These are phyloP conservation scores for Palloptera scutellata DNA, from an alignment of 2,888 invertebrate species.

Conservation along the genomic window DNA sequence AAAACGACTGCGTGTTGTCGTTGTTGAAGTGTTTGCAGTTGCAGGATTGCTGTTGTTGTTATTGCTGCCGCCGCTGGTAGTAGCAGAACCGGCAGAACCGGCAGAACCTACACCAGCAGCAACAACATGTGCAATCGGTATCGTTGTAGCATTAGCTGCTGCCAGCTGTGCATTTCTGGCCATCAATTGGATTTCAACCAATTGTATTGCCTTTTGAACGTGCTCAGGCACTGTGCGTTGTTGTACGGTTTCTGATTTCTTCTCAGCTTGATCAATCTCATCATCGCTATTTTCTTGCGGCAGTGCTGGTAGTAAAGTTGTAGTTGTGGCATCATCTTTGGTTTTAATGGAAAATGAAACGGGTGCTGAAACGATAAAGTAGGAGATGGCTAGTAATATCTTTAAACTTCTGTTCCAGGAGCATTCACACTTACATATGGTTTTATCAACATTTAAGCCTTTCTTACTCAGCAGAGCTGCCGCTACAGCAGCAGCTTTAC, in stretches of 20 bases:
- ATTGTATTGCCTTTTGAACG: slow-evolving; percentile 60
- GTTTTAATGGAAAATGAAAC: slow-evolving; percentile 87
- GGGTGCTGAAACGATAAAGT: slow-evolving; percentile 66
- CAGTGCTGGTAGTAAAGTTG: slow-evolving; percentile 73
- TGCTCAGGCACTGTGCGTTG: slow-evolving; percentile 53
- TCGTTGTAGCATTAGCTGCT: slow-evolving; percentile 33
- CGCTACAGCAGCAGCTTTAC: slow-evolving; percentile 57
- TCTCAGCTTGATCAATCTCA: slow-evolving; percentile 56
- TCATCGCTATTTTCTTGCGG: slow-evolving; percentile 81
- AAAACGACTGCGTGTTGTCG: slow-evolving; percentile 30
- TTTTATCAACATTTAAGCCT: slow-evolving; percentile 39
- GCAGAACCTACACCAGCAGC: neutral
- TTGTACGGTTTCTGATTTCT: slow-evolving; percentile 26
- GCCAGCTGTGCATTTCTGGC: slow-evolving; percentile 53
- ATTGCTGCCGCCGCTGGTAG: slow-evolving; percentile 1
- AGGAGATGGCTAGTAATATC: neutral
- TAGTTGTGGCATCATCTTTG: slow-evolving; percentile 74
- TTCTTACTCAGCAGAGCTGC: slow-evolving; percentile 56
- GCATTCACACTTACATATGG: slow-evolving; percentile 37
- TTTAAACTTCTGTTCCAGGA: neutral
- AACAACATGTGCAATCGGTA: slow-evolving; percentile 17
- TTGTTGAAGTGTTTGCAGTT: slow-evolving; percentile 12
- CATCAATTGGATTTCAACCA: slow-evolving; percentile 60
- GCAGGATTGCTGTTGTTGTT: slow-evolving; percentile 31
- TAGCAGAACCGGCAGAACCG: neutral